phyloP scores from a whole-genome alignment of 2,797 vertebrate species.

The Onychomys arenicola region DNA sequence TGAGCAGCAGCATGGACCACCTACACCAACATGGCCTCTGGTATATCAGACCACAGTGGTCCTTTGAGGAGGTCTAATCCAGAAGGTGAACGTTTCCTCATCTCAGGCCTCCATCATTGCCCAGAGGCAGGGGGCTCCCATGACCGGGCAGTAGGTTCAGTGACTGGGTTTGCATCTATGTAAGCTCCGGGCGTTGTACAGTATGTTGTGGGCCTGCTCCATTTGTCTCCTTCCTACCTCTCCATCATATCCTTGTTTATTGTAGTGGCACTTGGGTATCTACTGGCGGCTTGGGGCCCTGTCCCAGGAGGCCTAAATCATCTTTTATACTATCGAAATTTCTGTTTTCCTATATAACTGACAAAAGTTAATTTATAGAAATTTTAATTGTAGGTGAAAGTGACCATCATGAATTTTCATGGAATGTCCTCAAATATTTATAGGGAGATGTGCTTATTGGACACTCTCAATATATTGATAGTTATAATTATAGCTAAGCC shows the following conservation, averaged over 20 bases:
- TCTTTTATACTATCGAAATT: not conserved
- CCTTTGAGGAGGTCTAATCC: not conserved
- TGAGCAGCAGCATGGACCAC: not conserved
- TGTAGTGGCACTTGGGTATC: not conserved
- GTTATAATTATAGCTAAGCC: not conserved
- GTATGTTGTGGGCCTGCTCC: not conserved
- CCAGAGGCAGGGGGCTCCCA: not conserved
- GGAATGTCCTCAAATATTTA: not conserved
- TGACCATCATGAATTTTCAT: not conserved
- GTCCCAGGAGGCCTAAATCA: not conserved
- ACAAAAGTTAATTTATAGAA: not conserved
- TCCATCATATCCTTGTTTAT: not conserved
- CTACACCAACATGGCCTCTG: not conserved
- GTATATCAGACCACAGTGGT: not conserved
- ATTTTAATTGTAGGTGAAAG: not conserved
- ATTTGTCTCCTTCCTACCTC: not conserved
- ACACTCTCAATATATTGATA: not conserved
- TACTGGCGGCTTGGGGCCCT: not conserved
- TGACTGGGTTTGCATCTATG: not conserved
- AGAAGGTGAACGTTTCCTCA: not conserved
- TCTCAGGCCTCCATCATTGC: not conserved
- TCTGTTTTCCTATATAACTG: slow-evolving; percentile 7
- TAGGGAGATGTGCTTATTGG: not conserved
- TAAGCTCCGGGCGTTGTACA: not conserved
- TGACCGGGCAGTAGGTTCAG: not conserved